Percentiles rank a stretch among this genome's conserved stretches.
Evolutionary conservation across 2,797 vertebrate genomes (phyloP).

Genomic region (Sebastolobus alascanus): DNA sequence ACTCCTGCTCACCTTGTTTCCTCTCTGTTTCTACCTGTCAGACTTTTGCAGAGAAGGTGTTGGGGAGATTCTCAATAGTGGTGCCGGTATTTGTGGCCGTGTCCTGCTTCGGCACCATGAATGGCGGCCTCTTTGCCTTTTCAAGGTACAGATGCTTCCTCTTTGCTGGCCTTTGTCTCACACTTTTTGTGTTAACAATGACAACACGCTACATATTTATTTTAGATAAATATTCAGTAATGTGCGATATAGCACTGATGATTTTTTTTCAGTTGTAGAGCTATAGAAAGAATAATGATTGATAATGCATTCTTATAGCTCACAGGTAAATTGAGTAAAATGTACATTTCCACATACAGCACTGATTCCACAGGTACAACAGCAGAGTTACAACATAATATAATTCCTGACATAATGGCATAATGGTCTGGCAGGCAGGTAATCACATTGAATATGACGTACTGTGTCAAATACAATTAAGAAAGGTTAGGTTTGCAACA

Average conservation of each 20-base stretch:
- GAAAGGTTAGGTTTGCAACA: too few relatives aligned
- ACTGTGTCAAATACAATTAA: too few relatives aligned
- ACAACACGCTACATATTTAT: not conserved
- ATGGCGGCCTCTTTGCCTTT: slow-evolving; percentile 91
- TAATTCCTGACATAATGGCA: too few relatives aligned
- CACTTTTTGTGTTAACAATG: too few relatives aligned
- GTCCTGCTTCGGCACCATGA: slow-evolving; percentile 97
- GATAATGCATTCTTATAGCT: too few relatives aligned
- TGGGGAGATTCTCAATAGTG: slow-evolving; percentile 91
- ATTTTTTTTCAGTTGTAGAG: not conserved
- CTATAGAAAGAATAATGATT: not conserved
- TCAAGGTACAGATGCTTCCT: slow-evolving; percentile 87
- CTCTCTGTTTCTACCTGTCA: slow-evolving; percentile 59
- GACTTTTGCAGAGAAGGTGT: slow-evolving; percentile 92
- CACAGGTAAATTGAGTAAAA: too few relatives aligned
- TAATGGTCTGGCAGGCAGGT: too few relatives aligned
- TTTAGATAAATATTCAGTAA: not conserved
- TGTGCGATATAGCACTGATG: not conserved
- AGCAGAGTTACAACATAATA: too few relatives aligned
- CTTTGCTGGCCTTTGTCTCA: not conserved
- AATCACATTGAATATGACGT: too few relatives aligned
- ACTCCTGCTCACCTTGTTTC: not conserved
- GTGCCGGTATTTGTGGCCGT: slow-evolving; percentile 95
- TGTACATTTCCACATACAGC: too few relatives aligned
- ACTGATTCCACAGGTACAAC: too few relatives aligned